Conservation (phyloP, 2,113 vertebrate species). For the Myxocyprinus asiaticus region DNA sequence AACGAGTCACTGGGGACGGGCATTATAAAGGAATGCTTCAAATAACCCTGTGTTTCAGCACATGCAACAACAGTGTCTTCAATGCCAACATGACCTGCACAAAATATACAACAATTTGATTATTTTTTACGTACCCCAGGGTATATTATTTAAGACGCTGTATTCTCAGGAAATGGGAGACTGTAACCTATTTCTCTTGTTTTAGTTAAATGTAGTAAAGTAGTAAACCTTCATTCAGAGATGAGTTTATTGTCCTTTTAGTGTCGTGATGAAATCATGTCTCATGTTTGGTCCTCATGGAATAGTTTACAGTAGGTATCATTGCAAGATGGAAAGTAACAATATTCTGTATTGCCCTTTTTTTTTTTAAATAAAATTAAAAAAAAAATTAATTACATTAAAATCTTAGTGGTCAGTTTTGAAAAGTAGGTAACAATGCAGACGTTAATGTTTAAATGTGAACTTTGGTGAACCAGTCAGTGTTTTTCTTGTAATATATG, state of each 20-base stretch:
- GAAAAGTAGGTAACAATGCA: conserved; percentile 21
- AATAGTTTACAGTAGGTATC: conserved; percentile 35
- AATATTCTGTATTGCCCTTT: conserved; percentile 49
- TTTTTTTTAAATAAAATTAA: too few species aligned
- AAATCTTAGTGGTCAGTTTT: conserved; percentile 36
- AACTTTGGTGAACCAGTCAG: conserved; percentile 62
- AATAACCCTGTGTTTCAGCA: not conserved
- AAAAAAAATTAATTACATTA: conserved; percentile 38
- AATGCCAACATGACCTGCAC: not conserved
- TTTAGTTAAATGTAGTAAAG: conserved; percentile 33
- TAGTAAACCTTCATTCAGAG: conserved; percentile 25
- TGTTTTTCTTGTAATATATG: conserved; percentile 70
- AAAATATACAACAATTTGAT: not conserved
- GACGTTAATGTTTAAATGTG: conserved; percentile 52
- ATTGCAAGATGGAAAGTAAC: conserved; percentile 39
- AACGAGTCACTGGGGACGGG: not conserved
- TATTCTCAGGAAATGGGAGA: conserved; percentile 7
- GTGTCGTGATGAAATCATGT: conserved; percentile 37
- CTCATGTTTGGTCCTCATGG: conserved; percentile 35
- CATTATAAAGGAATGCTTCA: too few species aligned
- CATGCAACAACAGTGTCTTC: not conserved
- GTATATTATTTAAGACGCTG: conserved; percentile 29
- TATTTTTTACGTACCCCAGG: conserved; percentile 18
- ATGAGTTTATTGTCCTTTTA: conserved; percentile 32
- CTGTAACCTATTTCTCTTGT: conserved; percentile 13